phyloP scores from a whole-genome alignment of 2,113 vertebrate species.

The Solenodon paradoxus region DNA sequence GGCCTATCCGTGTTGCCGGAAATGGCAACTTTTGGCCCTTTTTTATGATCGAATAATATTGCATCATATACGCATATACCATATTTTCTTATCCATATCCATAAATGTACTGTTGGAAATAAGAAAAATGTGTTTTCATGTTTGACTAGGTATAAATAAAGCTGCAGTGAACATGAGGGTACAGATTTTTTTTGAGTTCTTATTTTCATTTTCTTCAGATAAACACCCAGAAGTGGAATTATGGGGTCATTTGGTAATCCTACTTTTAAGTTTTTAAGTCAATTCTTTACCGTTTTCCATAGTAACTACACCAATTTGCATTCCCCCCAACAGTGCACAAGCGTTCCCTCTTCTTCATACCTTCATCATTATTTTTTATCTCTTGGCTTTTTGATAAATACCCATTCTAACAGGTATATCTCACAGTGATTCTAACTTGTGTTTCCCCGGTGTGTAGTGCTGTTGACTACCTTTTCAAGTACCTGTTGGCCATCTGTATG shows the following conservation, averaged over 20 bases:
- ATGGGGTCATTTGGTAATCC: neutral
- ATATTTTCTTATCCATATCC: neutral
- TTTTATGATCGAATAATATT: neutral
- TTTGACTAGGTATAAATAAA: neutral
- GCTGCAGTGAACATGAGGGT: neutral
- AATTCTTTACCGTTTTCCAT: neutral
- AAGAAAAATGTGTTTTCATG: neutral
- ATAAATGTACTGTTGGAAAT: neutral
- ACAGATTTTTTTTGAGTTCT: neutral
- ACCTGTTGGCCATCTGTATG: neutral
- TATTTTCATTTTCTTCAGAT: neutral
- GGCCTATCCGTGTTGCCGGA: neutral
- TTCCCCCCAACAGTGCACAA: neutral
- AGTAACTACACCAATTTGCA: neutral
- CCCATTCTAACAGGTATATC: neutral
- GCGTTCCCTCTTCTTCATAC: neutral
- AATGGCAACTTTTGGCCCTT: neutral
- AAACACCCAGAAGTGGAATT: neutral
- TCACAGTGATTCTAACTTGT: neutral
- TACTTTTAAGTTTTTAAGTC: neutral
- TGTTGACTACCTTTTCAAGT: neutral
- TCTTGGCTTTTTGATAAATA: neutral
- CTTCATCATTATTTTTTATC: neutral
- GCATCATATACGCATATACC: neutral
- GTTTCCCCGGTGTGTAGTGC: neutral